A percentile compares a stretch with the other conserved stretches of the same genome.
Evolutionary conservation across 2,113 vertebrate genomes (phyloP).

Genomic region (Nipponia nippon): DNA sequence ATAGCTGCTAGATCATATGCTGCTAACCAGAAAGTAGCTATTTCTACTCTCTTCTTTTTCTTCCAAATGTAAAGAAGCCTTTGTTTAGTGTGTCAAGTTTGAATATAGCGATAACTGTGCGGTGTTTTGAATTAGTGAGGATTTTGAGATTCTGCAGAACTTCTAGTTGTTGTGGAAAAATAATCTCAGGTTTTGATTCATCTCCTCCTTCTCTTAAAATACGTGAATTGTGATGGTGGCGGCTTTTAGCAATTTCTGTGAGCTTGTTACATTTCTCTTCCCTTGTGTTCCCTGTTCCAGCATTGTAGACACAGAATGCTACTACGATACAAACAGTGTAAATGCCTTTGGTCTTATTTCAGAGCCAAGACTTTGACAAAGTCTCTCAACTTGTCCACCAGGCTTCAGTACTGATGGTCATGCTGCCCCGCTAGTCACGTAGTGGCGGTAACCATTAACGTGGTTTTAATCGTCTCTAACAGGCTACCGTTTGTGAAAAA

Average conservation of each 20-base stretch:
- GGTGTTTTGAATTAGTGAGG: neutral
- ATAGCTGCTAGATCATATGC: neutral
- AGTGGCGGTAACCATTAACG: neutral
- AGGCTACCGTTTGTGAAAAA: neutral
- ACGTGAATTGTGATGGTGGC: neutral
- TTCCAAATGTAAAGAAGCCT: neutral
- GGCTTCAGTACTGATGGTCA: neutral
- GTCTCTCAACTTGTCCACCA: neutral
- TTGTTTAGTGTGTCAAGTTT: neutral
- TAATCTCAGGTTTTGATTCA: neutral
- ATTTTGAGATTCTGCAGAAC: neutral
- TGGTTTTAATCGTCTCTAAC: neutral
- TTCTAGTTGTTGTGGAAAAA: neutral
- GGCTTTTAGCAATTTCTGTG: neutral
- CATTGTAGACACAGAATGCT: neutral
- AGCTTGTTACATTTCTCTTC: neutral
- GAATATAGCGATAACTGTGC: neutral
- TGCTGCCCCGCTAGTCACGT: neutral
- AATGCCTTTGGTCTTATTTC: neutral
- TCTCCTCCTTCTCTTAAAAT: neutral
- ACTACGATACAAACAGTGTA: neutral
- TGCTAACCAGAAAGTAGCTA: neutral
- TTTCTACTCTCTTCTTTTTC: neutral
- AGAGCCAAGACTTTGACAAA: neutral
- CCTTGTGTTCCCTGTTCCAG: neutral